phyloP scores from a whole-genome alignment of 2,113 vertebrate genomes.

The Odocoileus hemionus region DNA sequence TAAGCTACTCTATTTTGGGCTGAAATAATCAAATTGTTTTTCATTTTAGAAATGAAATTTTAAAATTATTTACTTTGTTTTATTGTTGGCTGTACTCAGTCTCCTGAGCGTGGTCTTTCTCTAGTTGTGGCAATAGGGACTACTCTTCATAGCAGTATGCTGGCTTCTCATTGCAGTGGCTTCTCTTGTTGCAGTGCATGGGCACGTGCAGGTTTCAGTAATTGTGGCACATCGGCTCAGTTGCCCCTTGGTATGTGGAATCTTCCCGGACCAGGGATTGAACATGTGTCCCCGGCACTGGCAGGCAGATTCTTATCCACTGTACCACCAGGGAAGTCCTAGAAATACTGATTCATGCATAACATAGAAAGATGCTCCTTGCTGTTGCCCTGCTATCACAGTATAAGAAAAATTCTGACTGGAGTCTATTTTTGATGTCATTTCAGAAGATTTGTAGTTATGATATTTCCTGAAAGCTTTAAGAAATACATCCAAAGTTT shows the following conservation, averaged over 20 bases:
- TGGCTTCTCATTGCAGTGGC: background rate
- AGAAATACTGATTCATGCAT: background rate
- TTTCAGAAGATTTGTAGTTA: background rate
- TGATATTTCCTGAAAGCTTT: background rate
- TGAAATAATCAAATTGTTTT: slow-evolving; percentile 15
- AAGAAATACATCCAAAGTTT: background rate
- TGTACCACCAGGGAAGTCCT: background rate
- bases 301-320: background rate
- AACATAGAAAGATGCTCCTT: background rate
- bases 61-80: background rate
- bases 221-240: background rate
- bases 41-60: background rate
- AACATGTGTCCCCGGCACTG: background rate
- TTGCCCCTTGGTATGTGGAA: background rate
- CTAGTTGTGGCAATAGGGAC: background rate
- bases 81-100: background rate
- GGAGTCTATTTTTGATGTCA: background rate
- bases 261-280: background rate
- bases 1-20: background rate
- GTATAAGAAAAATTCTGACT: background rate
- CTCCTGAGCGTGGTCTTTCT: background rate
- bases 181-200: background rate
- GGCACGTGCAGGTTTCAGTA: background rate
- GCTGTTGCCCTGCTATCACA: background rate
- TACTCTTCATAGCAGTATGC: rapidly evolving